Percentiles rank a stretch among this genome's conserved stretches.
These are phyloP conservation scores for Mycogona germanica DNA, from an alignment of 2,888 invertebrate genomes.

Conservation along the genomic window DNA sequence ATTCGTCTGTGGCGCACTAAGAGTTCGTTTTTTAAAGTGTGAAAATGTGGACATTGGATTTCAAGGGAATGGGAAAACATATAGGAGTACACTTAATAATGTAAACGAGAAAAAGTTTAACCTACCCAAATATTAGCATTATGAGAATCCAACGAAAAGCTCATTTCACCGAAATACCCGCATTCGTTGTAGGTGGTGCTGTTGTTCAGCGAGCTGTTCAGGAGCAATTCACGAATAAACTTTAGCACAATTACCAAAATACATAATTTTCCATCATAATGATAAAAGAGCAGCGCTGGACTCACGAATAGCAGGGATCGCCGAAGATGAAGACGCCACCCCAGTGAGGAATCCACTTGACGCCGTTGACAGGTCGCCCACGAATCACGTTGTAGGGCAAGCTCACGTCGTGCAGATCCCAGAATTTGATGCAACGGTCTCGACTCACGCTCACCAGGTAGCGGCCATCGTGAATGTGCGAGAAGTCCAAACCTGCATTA, in stretches of 20 bases:
- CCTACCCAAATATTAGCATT: conserved; percentile 3
- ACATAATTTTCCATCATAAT: background rate
- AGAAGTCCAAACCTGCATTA: conserved; percentile 12
- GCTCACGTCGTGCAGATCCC: conserved; percentile 1
- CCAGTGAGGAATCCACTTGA: conserved; percentile 12
- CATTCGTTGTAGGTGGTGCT: background rate
- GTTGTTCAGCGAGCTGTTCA: background rate
- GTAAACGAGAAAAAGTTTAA: background rate
- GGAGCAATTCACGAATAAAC: too few species aligned
- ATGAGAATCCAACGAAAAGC: background rate
- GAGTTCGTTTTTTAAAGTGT: too few species aligned
- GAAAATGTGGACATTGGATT: too few species aligned
- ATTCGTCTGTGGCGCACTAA: too few species aligned
- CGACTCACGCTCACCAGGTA: conserved; percentile 4
- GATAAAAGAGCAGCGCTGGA: background rate
- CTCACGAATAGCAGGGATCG: conserved; percentile 1
- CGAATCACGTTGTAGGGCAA: conserved; percentile 6
- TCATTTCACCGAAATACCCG: background rate
- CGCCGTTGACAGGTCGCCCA: background rate
- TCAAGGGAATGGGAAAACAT: background rate
- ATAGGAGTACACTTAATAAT: background rate
- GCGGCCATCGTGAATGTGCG: background rate
- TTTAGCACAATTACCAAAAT: background rate
- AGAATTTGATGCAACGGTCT: conserved; percentile 13
- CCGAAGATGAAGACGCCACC: background rate